phyloP scores from a whole-genome alignment of 2,113 vertebrate genomes.

The Tretioscincus oriximinensis region DNA sequence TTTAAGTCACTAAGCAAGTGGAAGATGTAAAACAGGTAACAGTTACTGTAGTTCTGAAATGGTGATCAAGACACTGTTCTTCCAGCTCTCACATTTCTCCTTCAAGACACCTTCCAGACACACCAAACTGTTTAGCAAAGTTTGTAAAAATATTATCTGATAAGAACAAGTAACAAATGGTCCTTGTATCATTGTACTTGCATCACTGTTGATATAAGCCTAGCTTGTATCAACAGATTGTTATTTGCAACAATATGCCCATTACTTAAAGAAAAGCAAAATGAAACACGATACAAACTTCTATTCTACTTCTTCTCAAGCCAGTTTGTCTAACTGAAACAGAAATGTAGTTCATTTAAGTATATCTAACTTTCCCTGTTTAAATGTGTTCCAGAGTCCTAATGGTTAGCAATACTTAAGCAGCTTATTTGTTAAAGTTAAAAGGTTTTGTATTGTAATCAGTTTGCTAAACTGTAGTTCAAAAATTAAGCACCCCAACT shows the following conservation, averaged over 20 bases:
- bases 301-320: not conserved
- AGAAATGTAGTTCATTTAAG: too few relatives aligned
- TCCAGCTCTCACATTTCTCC: not conserved
- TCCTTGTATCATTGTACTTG: too few relatives aligned
- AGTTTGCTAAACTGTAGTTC: too few relatives aligned
- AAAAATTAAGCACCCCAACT: too few relatives aligned
- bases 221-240: too few relatives aligned
- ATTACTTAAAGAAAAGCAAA: not conserved
- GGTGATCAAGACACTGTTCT: not conserved
- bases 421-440: too few relatives aligned
- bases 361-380: too few relatives aligned
- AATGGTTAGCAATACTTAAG: too few relatives aligned
- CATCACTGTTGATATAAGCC: too few relatives aligned
- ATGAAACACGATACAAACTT: not conserved
- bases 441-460: too few relatives aligned
- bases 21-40: not conserved
- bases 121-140: not conserved
- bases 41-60: not conserved
- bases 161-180: not conserved
- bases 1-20: not conserved
- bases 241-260: too few relatives aligned
- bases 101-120: not conserved
- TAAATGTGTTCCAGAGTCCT: too few relatives aligned
- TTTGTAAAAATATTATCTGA: not conserved
- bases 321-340: not conserved